phyloP scores from a whole-genome alignment of 30 jellyfish, hydroid and myxozoan genomes.

The Pseudorhiza aurosa region DNA sequence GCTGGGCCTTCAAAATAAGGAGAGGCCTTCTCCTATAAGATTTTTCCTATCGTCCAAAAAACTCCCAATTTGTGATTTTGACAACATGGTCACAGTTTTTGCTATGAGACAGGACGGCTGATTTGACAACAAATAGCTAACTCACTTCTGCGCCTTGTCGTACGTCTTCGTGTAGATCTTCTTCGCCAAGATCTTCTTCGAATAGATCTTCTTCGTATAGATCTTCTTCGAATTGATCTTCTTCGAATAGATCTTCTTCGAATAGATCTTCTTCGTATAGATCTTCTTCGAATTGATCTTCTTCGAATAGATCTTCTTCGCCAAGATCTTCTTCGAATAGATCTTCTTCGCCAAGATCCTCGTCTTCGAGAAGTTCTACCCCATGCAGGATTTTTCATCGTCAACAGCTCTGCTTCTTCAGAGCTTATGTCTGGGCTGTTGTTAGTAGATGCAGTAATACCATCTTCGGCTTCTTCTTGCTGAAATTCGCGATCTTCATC shows the following conservation, averaged over 20 bases:
- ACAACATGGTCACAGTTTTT: no score
- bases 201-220: constrained; percentile 1
- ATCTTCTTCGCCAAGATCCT: neutral
- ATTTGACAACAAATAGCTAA: neutral
- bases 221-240: constrained; percentile 8
- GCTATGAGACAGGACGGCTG: neutral
- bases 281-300: neutral
- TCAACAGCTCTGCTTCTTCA: no score
- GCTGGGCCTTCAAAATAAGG: no score
- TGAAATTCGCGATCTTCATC: no score
- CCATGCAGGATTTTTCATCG: neutral
- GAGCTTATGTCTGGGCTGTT: no score
- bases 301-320: constrained; percentile 11
- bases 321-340: constrained; percentile 8
- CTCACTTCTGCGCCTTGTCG: constrained; percentile 10
- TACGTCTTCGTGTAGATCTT: neutral
- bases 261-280: neutral
- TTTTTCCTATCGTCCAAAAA: no score
- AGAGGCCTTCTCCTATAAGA: no score
- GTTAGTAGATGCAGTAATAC: no score
- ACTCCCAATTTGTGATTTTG: no score
- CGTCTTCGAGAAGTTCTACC: neutral
- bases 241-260: constrained; percentile 12
- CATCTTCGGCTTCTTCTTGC: no score
- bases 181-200: constrained; percentile 9